Base-by-base conservation (phyloP, 2,113 vertebrate genomes). In the Arenaria interpres region DNA sequence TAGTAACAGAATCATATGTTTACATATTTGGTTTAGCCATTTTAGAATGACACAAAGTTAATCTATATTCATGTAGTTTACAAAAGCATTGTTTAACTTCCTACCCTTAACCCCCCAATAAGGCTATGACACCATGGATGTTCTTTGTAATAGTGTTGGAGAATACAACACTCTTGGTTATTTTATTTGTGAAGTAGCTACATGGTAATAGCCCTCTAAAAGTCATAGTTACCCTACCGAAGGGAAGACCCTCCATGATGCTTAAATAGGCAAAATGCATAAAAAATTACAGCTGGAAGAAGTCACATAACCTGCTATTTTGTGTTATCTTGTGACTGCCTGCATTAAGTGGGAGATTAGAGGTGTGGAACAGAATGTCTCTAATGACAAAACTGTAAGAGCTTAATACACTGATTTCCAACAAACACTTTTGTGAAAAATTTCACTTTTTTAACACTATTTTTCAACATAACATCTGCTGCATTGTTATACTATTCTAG, bases 41-140 rank as follows among this genome's bases (percentile, higher is more conserved):
- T 77, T 85, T 30, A 67, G 53, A 77, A 59, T n/a, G 21, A 24
- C 15, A 14, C 3, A n/a, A 37, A 33, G 8, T 73, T 3, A 9
- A 66, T 66, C 12, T 39, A 4, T 51, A 33, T 39, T 57, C 21
- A 0, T 12, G 2, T 43, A 13, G 2, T 56, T 90, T 45, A 45
- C 9, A 45, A 71, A 85, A 78, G 6, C 8, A 50, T 39, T 20
- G 7, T 66, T 88, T 75, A 9, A 46, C 10, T 77, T 85, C 8
- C 12, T 88, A 1, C 7, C 2, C 10, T 77, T 73, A 14, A 21
- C 7, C 0, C 1, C 9, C 9, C 1, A 1, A 7, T 39, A 73
- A 54, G 16, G 10, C 14, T 67, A 10, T 57, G n/a, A 32, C 56
- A 27, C 7, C 41, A 9, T 32, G 1, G 18, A 20, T 66, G 15